Evolutionary conservation across 2,888 invertebrate genomes (phyloP).

Genomic region (Pandemis corylana): DNA sequence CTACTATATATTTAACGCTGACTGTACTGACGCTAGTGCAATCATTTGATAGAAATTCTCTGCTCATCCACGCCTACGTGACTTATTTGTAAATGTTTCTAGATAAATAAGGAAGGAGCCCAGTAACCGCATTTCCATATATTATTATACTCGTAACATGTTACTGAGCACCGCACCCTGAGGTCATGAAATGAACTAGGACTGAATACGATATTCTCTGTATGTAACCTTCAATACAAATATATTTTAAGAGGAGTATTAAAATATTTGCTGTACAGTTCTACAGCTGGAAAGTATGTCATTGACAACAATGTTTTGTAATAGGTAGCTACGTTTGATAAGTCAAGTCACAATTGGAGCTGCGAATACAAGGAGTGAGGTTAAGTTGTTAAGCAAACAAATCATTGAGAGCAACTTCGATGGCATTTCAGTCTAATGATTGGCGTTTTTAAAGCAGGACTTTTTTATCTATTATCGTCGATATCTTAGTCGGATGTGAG

Average conservation of each 20-base stretch:
- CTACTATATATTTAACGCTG: too few relatives aligned
- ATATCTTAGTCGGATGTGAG: too few relatives aligned
- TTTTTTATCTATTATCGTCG: too few relatives aligned
- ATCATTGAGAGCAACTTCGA: not conserved
- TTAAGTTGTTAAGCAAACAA: conserved; percentile 31
- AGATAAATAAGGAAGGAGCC: not conserved
- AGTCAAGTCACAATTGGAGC: conserved; percentile 66
- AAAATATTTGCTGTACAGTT: conserved; percentile 52
- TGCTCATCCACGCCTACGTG: not conserved
- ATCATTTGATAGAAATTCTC: not conserved
- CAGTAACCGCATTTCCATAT: not conserved
- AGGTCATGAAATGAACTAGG: conserved; percentile 4
- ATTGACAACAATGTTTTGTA: conserved; percentile 66
- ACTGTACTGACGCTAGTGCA: too few relatives aligned
- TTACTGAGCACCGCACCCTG: not conserved
- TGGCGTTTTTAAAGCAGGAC: too few relatives aligned
- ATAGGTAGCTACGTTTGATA: conserved; percentile 49
- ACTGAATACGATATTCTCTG: not conserved
- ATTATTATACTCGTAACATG: not conserved
- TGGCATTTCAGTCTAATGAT: not conserved
- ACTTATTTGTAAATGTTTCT: conserved; percentile 1
- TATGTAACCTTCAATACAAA: conserved; percentile 3
- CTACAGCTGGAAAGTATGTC: conserved; percentile 70
- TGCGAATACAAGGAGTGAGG: conserved; percentile 46
- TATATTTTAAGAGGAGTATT: conserved; percentile 44